phyloP scores from a whole-genome alignment of 2,888 invertebrate genomes.

The Lepetodrilus schrolli region DNA sequence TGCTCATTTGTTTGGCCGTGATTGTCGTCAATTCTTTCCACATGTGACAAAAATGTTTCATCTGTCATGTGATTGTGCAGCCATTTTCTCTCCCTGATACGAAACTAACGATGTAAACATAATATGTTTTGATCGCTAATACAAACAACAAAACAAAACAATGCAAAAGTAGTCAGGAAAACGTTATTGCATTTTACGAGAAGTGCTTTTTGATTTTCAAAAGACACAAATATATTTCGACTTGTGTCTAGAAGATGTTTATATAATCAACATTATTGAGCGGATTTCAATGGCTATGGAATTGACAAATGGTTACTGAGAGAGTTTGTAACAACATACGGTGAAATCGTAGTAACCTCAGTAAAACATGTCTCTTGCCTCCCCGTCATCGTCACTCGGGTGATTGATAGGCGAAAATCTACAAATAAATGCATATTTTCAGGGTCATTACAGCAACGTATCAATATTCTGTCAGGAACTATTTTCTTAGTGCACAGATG shows the following conservation, averaged over 20 bases:
- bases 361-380: not conserved
- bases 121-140: no score
- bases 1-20: no score
- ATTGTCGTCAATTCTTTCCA: no score
- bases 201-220: no score
- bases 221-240: no score
- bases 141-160: no score
- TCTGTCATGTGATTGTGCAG: no score
- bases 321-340: not conserved
- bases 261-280: not conserved
- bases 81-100: no score
- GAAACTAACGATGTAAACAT: no score
- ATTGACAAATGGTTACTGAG: not conserved
- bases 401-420: constrained; percentile 11
- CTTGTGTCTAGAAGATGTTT: not conserved
- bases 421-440: constrained; percentile 19
- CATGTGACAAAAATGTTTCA: no score
- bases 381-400: not conserved
- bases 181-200: no score
- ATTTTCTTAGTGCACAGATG: not conserved
- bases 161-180: no score
- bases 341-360: not conserved
- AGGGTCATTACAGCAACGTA: not conserved
- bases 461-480: constrained; percentile 9
- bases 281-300: not conserved